Percentiles rank a stretch among this genome's conserved stretches.
These are phyloP conservation scores for Folsomia candida DNA, from an alignment of 2,888 invertebrate genomes.

Conservation along the genomic window DNA sequence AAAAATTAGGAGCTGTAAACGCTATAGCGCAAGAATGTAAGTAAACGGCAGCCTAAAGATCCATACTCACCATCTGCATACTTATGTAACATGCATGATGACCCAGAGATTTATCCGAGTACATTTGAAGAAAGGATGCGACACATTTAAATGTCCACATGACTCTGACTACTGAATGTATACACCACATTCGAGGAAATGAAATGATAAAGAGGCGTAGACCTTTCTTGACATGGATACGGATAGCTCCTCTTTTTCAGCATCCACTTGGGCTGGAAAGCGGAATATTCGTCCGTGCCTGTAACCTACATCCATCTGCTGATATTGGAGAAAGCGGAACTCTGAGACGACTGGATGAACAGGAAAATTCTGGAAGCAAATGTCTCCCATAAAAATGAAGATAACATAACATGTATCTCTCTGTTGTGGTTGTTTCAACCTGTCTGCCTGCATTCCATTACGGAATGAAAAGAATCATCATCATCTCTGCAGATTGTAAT, in stretches of 20 bases:
- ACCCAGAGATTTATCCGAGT: background rate
- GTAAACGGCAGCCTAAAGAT: too few species aligned
- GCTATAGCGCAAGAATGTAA: background rate
- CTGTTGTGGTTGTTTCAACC: background rate
- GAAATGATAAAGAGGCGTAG: conserved; percentile 11
- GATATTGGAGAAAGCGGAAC: conserved; percentile 4
- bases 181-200: too few species aligned
- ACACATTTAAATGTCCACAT: conserved; percentile 10
- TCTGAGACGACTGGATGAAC: background rate
- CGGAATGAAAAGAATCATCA: background rate
- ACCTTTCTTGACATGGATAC: background rate
- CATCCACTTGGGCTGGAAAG: too few species aligned
- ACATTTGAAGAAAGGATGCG: background rate
- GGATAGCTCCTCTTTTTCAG: background rate
- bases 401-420: conserved; percentile 7
- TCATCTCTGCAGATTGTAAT: background rate
- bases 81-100: background rate
- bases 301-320: too few species aligned
- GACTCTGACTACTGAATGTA: conserved; percentile 13
- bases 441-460: background rate
- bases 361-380: conserved; percentile 13
- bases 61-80: too few species aligned
- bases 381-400: conserved; percentile 20
- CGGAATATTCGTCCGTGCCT: too few species aligned
- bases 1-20: background rate